Evolutionary conservation across 2,888 invertebrate species (phyloP), one percentile per base, ranked within the genome.

Genomic region (Adelognathus sp.): DNA sequence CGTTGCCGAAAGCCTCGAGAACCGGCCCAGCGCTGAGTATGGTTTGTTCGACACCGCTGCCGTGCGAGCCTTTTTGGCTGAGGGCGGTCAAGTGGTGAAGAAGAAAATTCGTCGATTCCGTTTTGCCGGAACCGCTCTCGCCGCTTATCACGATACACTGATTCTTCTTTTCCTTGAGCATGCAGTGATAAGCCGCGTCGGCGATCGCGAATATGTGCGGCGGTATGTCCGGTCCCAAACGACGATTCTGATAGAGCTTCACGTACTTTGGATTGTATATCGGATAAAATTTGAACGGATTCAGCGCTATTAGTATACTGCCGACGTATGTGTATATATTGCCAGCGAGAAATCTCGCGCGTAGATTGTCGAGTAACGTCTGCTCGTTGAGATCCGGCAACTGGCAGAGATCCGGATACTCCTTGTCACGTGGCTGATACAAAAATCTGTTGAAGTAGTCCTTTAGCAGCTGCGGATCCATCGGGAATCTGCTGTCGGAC

Each of bases 241-340:
- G 93, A 90, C 97, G 95, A 92, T 97, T 98, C 92, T 98, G 98
- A 92, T 98, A 99, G 86, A 98, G 92, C 92, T 98, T 97, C 84
- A 98, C 98, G 93, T 98, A 98, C 92, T 98, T 98, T 56, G 98
- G 98, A 92, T 98, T 98, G 93, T 98, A 99, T 85, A 99, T 98
- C 21, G 98, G 98, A 92, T 98, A 98, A 92, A 98, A 98, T 93
- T 96, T 96, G 92, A 98, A 98, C 9, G 96, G 96, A 92, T 98
- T 98, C 82, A 98, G 96, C 64, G 98, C 98, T 88, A 99, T 98
- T 76, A 99, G 93, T 90, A 99, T 98, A 70, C 97, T 97, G 67
- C 98, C 98, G 83, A 98, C 98, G 88, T 98, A 98, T 7, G 98
- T 98, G 92, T 98, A 98, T 87, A 98, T 98, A 92, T 98, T 97